Conservation (phyloP, 2,797 vertebrate genomes). For the Pogonophryne albipinna region DNA sequence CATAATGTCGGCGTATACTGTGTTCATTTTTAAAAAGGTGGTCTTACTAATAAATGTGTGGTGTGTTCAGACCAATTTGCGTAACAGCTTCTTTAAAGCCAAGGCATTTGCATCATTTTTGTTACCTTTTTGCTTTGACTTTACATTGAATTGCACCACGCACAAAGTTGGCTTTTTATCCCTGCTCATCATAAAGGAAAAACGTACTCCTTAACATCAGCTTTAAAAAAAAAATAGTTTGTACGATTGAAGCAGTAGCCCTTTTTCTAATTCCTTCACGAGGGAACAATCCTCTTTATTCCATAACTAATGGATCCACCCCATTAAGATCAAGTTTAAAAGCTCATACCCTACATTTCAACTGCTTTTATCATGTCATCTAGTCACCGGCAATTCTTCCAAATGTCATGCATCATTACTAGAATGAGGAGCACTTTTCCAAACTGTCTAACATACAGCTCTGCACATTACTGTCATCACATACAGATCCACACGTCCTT, state of each 20-base stretch:
- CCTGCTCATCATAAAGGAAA: no score
- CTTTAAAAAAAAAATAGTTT: not conserved
- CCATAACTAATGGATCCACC: conserved; percentile 28
- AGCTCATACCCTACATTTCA: not conserved
- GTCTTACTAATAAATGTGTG: no score
- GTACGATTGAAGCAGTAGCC: not conserved
- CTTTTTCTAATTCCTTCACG: not conserved
- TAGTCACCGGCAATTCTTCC: conserved; percentile 1
- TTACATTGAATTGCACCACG: no score
- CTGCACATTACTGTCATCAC: conserved; percentile 17
- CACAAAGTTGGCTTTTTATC: no score
- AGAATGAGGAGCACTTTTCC: conserved; percentile 10
- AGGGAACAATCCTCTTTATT: conserved; percentile 34
- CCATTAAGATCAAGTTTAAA: not conserved
- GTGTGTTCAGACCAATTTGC: no score
- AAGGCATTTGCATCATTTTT: no score
- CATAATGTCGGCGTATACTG: no score
- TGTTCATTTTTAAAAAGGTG: no score
- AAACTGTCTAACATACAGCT: not conserved
- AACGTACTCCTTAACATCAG: not conserved
- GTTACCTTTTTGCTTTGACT: no score
- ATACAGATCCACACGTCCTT: conserved; percentile 9
- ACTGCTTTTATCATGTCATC: conserved; percentile 3
- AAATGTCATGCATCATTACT: conserved; percentile 27
- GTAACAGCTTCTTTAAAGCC: no score